Evolutionary conservation across 1,140 invertebrate genomes (phyloP), one percentile per base, ranked within the genome.

Genomic region (Ectropis grisescens): DNA sequence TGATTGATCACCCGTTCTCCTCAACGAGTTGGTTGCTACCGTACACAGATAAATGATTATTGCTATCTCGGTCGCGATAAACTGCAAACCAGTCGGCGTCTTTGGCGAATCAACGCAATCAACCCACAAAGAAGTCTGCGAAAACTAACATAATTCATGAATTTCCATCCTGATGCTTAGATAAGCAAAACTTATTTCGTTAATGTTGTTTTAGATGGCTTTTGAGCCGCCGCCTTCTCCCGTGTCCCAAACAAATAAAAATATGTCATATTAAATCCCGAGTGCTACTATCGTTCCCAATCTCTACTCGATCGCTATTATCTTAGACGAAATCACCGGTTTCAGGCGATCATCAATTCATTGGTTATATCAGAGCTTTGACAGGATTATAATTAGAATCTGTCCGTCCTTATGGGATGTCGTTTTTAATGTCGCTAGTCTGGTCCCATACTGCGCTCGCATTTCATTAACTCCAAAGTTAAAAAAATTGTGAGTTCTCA

Each of bases 331-430:
- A 60, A 74, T 72, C 66, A 42, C 55, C 56, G 67, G 51, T 32
- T 70, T 67, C 45, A 67, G 48, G 48, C 53, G 58, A 78, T 70
- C 75, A 78, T 80, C 71, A 80, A 80, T 80, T 80, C 65, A 56
- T 71, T 62, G 37, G 58, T 68, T 70, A 71, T 65, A 67, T 68
- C 54, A 61, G 43, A 59, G 61, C 68, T 80, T 78, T 80, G 75
- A 80, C 75, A 80, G 75, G 66, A 71, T 78, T 78, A 80, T 78
- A 80, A 80, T 80, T 80, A 78, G 72, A 80, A 80, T 75, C 65
- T 76, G 72, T 78, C 74, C 59, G 64, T 68, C 55, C 61, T 70
- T 69, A 64, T 64, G 59, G 68, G 64, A 64, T 72, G 70, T 79
- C 64, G 64, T 75, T 74, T 80, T 76, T 76, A 76, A 80, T 78